phyloP scores from a whole-genome alignment of 2,888 invertebrate species.

The Hydrotaea cyrtoneurina region DNA sequence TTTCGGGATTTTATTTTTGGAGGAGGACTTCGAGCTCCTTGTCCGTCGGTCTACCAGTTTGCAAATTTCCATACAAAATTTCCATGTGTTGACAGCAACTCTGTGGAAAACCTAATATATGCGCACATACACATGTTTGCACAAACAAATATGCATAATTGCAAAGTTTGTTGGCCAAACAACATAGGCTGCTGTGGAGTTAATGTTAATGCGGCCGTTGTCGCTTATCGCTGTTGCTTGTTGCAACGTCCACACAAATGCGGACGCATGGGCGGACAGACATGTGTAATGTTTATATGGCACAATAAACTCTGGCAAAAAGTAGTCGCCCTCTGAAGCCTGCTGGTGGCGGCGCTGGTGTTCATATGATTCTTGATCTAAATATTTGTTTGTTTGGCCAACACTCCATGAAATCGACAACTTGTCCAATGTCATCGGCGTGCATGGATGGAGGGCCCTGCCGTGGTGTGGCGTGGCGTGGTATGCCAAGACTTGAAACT shows the following conservation, averaged over 20 bases:
- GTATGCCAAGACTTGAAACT: background rate
- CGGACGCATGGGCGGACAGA: background rate
- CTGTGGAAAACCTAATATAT: background rate
- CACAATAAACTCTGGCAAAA: background rate
- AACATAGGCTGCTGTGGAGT: background rate
- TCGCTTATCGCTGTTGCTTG: background rate
- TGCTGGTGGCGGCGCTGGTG: background rate
- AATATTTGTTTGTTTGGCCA: conserved; percentile 53
- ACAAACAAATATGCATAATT: background rate
- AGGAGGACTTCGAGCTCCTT: no score
- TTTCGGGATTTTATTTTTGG: no score
- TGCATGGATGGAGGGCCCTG: conserved; percentile 21
- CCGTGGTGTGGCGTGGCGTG: background rate
- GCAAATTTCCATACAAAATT: no score
- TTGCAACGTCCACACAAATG: background rate
- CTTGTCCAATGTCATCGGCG: conserved; percentile 60
- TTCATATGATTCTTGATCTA: conserved; percentile 41
- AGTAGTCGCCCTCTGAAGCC: background rate
- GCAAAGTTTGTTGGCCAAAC: background rate
- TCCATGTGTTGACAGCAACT: no score
- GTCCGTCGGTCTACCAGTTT: no score
- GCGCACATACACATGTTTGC: no score
- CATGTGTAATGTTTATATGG: background rate
- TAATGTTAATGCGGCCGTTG: background rate
- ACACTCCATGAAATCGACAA: conserved; percentile 58